These are phyloP conservation scores for Acipenser ruthenus DNA, from an alignment of 2,797 vertebrate species.

Conservation along the genomic window DNA sequence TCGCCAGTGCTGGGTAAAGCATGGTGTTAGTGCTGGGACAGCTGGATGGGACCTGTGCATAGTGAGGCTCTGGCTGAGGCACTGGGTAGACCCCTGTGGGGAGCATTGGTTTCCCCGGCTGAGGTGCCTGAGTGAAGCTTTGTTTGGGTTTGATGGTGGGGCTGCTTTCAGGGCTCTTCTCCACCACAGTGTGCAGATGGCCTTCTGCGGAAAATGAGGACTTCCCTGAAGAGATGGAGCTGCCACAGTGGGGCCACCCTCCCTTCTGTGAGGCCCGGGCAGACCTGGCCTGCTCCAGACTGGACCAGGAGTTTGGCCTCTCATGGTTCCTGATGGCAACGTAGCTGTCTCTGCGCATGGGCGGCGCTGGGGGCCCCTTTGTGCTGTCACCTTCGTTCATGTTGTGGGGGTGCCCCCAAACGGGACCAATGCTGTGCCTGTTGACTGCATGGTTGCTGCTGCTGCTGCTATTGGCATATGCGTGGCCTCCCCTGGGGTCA, in stretches of 20 bases:
- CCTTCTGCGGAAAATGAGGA: constrained; percentile 61
- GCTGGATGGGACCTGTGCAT: constrained; percentile 66
- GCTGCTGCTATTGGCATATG: constrained; percentile 22
- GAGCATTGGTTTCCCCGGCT: constrained; percentile 64
- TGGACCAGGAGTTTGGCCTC: constrained; percentile 75
- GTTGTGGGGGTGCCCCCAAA: constrained; percentile 50
- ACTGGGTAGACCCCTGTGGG: constrained; percentile 71
- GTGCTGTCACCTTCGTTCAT: constrained; percentile 57
- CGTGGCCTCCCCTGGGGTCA: not conserved
- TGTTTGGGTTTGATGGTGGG: constrained; percentile 77
- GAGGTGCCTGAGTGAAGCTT: constrained; percentile 49
- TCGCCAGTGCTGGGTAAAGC: constrained; percentile 69
- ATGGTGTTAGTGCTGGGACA: constrained; percentile 41
- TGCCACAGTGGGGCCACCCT: constrained; percentile 57
- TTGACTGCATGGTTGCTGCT: constrained; percentile 38
- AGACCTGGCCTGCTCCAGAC: constrained; percentile 66
- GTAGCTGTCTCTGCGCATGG: constrained; percentile 83
- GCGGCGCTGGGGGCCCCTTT: constrained; percentile 70
- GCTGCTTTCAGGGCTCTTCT: constrained; percentile 91
- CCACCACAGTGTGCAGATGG: constrained; percentile 81
- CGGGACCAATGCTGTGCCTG: constrained; percentile 50
- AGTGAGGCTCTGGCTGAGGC: constrained; percentile 76
- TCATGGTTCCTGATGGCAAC: constrained; percentile 74
- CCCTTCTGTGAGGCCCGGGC: constrained; percentile 58
- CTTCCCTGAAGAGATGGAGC: constrained; percentile 55